Conservation (phyloP, 2,113 vertebrate species). For the Dipodomys ordii region DNA sequence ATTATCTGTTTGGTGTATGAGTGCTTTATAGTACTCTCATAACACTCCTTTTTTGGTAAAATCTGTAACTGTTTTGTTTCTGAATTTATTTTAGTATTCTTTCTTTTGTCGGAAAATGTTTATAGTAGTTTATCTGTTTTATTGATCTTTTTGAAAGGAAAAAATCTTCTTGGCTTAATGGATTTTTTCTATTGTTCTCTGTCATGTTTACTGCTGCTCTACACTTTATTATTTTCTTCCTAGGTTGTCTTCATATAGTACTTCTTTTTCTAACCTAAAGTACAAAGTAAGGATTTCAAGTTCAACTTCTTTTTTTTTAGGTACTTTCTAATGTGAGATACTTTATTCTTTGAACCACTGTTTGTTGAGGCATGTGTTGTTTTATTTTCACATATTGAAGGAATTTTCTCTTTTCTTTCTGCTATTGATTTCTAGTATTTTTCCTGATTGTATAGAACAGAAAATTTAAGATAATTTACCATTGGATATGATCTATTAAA, state of each 20-base stretch:
- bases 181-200: not conserved
- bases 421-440: not conserved
- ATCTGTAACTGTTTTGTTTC: not conserved
- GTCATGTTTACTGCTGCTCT: not conserved
- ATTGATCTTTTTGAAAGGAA: not conserved
- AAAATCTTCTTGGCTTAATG: not conserved
- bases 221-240: not conserved
- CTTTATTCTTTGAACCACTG: not conserved
- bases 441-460: not conserved
- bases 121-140: not conserved
- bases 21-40: not conserved
- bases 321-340: not conserved
- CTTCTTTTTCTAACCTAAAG: not conserved
- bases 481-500: too few relatives aligned
- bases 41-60: not conserved
- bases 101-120: not conserved
- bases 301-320: not conserved
- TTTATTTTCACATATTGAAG: not conserved
- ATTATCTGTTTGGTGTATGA: not conserved
- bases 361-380: accelerated
- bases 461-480: not conserved
- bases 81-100: not conserved
- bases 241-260: not conserved
- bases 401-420: not conserved
- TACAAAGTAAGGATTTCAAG: not conserved